These are phyloP conservation scores for Charadrius vociferus DNA, from an alignment of 2,113 vertebrate genomes.

Conservation along the genomic window DNA sequence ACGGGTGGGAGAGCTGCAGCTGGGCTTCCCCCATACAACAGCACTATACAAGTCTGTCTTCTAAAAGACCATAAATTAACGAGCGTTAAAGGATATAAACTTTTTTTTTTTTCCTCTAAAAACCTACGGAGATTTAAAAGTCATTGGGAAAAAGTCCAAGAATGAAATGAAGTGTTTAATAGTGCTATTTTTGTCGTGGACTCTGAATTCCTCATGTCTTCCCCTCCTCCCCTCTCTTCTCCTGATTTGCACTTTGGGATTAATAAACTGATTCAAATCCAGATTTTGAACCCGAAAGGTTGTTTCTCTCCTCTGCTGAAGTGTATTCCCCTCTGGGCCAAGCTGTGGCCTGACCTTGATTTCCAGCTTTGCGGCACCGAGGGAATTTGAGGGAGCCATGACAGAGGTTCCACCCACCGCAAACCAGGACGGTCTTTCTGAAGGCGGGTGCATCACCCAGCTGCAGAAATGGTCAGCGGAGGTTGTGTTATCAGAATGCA, in stretches of 20 bases:
- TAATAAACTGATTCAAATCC: background rate
- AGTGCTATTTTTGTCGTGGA: background rate
- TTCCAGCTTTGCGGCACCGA: background rate
- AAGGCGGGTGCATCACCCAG: background rate
- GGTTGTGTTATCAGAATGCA: background rate
- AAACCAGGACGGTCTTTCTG: background rate
- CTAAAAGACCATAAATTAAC: background rate
- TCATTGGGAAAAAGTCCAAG: background rate
- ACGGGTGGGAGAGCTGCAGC: background rate
- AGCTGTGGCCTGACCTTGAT: background rate
- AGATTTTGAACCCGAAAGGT: background rate
- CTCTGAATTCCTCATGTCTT: background rate
- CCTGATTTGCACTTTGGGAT: conserved; percentile 1
- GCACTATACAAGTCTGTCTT: background rate
- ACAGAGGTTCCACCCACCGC: background rate
- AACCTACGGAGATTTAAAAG: conserved; percentile 15
- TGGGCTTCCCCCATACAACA: background rate
- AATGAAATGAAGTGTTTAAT: conserved; percentile 23
- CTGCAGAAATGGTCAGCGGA: background rate
- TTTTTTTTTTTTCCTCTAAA: background rate
- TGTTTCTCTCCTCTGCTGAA: background rate
- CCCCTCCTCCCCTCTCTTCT: background rate
- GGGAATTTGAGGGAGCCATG: background rate
- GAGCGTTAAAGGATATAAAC: background rate
- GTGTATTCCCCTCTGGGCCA: background rate